A percentile compares a stretch with the other conserved stretches of the same genome.
These are phyloP conservation scores for Ciconia stormi DNA, from an alignment of 2,113 vertebrate genomes.

Conservation along the genomic window DNA sequence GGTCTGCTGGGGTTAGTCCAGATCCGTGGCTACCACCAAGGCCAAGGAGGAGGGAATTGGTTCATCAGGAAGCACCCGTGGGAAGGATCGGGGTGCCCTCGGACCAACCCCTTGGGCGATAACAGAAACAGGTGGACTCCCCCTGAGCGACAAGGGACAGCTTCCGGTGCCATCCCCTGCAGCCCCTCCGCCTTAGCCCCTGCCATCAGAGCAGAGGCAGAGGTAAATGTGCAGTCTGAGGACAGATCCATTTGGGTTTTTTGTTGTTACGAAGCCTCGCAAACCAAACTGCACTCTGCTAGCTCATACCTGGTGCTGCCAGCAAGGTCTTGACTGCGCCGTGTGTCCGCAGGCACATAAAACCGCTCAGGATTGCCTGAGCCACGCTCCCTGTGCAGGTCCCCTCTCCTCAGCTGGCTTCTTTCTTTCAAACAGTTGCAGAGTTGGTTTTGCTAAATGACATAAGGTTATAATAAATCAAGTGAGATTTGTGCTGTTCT, in stretches of 20 bases:
- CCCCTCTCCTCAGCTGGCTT: constrained; percentile 16
- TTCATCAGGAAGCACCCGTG: neutral
- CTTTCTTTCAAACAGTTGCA: constrained; percentile 29
- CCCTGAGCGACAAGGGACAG: neutral
- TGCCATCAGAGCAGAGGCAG: neutral
- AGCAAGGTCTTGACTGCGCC: neutral
- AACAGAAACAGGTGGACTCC: neutral
- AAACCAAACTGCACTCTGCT: neutral
- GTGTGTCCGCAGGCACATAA: accelerated
- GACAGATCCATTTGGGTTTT: neutral
- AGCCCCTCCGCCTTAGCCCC: neutral
- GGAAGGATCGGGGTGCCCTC: neutral
- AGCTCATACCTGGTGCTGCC: neutral
- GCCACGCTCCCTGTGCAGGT: neutral
- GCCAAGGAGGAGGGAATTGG: neutral
- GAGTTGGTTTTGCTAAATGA: constrained; percentile 52
- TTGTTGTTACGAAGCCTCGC: neutral
- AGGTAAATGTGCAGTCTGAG: neutral
- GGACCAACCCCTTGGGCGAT: neutral
- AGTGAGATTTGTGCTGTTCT: constrained; percentile 29
- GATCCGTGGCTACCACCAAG: neutral
- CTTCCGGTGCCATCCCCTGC: neutral
- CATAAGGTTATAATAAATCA: constrained; percentile 64
- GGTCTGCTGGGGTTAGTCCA: neutral
- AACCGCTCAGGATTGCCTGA: neutral